Evolutionary conservation across 2,888 invertebrate genomes (phyloP), one percentile per base, ranked within the genome.

Genomic region (Cybosia mesomella): DNA sequence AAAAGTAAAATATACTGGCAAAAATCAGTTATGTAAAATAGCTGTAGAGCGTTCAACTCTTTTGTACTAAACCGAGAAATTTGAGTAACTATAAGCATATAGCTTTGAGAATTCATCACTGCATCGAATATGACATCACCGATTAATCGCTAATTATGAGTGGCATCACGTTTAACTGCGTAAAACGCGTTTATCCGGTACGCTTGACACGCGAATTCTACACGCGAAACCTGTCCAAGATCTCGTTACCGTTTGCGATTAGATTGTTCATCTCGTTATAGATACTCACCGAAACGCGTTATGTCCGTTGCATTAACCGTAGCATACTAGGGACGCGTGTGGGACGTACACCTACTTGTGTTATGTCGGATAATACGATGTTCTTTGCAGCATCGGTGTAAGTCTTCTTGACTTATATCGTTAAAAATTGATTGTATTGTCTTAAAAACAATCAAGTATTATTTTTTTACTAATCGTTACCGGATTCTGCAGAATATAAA

Each of bases 91-190:
- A 0, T 18, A 39, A 57, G 15, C 15, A 22, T 55, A 58, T 64
- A 53, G 68, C 67, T 62, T 62, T 62, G 66, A 53, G 59, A 59
- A 58, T 54, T 55, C 58, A 62, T 60, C 43, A 79, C 66, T 76
- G 72, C 72, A 72, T 76, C 71, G 64, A 76, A 84, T 84, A 85
- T 89, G 88, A 89, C 83, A 88, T 86, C 89, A 89, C 85, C 84
- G 82, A 89, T 89, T 86, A 80, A 86, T 81, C 77, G 71, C 72
- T 83, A 85, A 87, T 88, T 85, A 83, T 78, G 73, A 72, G 81
- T 82, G 82, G 83, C 85, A 84, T 87, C 82, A 87, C 83, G 82
- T 79, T 77, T 80, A 77, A 76, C 79, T 84, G 85, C 85, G 86
- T 85, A 85, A 84, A 87, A 85, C 80, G 77, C 74, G 76, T 81